Evolutionary conservation across 2,888 invertebrate species (phyloP), one percentile per base, ranked within the genome.

Genomic region (Diarsia dahlii): DNA sequence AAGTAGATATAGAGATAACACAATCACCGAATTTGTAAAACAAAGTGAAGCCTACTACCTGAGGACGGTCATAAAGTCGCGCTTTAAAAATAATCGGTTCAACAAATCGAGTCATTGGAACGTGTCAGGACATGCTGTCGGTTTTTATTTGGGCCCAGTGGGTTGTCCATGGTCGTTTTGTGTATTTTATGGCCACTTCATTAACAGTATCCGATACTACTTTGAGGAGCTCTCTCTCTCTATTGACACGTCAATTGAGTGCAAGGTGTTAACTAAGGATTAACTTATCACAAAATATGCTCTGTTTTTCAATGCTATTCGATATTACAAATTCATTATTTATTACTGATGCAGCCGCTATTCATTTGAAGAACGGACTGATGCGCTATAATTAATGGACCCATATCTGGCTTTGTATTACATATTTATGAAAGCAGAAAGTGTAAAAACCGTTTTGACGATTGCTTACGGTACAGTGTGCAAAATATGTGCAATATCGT

Each of bases 51-150:
- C 86, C 74, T 81, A 86, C 92, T 94, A 94, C 94, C 94, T 94
- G 94, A 84, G 85, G 82, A 73, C 84, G 76, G 81, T 82, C 82
- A 87, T 88, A 86, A 86, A 81, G 77, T 73, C 78, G 84, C 74
- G 81, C 82, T 91, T 93, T 90, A 89, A 92, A 93, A 91, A 93
- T 94, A 94, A 95, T 95, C 94, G 93, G 92, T 90, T 91, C 92
- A 91, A 95, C 94, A 95, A 93, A 95, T 95, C 95, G 93, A 92
- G 91, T 90, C 94, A 93, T 93, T 94, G 91, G 89, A 91, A 96
- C 95, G 94, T 95, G 96, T 96, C 93, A 90, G 92, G 93, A 96
- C 96, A 95, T 91, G 95, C 91, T 93, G 92, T 92, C 90, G 88
- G 88, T 91, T 93, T 95, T 95, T 95, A 92, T 93, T 92, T 91